Evolutionary conservation across 92 coral and sea anemone genomes (phyloP), one percentile per base, ranked within the genome.

Genomic region (Epizoanthus rinbou): DNA sequence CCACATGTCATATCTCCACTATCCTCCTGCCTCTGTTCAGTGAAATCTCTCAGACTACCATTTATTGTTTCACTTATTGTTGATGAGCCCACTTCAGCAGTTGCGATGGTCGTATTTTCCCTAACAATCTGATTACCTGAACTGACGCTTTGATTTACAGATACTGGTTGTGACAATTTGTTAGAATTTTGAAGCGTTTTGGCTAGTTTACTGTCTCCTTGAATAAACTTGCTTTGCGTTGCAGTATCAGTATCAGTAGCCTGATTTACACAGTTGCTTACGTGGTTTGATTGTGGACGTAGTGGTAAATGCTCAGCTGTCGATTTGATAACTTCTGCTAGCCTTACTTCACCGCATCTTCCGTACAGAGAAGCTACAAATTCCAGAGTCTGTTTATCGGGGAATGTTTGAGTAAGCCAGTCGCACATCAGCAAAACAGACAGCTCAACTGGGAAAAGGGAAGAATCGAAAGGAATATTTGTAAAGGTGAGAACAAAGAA

Each of bases 361-460:
- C 66, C 17, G 35, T 78, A 78, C 52, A 78, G 3, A 11, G 72
- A 45, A 23, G 70, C 69, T 3, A 78, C 82, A 78, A 78, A 19
- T 9, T 63, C 39, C 72, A 78, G 64, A 63, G 64, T 62, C 70
- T 62, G 41, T 22, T 62, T 57, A 21, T 78, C 71, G 63, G 57
- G 71, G 82, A 78, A 78, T 19, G 82, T 10, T 6, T 54, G 57
- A 43, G 18, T 70, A n/a, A 88, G 58, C 91, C 91, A 88, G 86
- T 88, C 89, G 22, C 86, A 73, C 64, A 74, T 73, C 23, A 88
- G 13, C 75, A 85, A 47, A 7, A 59, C 86, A 37, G 89, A 25
- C 35, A 88, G 53, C 37, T 74, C 74, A 43, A 79, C 91, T 85
- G 76, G 3, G 16, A 35, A 18, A 21, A 57, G 39, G 21, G 37